These are phyloP conservation scores for Hestina assimilis DNA, from an alignment of 1,140 invertebrate genomes.

Conservation along the genomic window DNA sequence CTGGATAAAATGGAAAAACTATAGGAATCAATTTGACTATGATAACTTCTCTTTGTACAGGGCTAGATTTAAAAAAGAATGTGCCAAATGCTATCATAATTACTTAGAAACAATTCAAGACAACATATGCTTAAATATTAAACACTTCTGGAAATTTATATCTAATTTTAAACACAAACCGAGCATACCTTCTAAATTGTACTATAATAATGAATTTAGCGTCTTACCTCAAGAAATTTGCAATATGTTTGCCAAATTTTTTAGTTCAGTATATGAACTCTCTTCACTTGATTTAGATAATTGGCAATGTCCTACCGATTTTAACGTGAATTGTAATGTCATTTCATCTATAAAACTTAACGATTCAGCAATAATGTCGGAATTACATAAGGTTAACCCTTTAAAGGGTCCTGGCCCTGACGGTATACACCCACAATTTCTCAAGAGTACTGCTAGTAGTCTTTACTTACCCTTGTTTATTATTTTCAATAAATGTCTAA, in stretches of 20 bases:
- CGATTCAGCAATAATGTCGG: background rate
- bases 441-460: background rate
- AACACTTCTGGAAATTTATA: background rate
- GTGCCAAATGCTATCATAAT: slow-evolving; percentile 5
- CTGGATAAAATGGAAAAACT: slow-evolving; percentile 39
- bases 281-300: no score
- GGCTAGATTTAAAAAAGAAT: slow-evolving; percentile 20
- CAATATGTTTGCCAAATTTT: no score
- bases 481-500: background rate
- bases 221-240: no score
- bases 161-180: no score
- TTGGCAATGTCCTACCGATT: no score
- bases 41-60: slow-evolving; percentile 19
- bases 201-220: no score
- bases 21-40: slow-evolving; percentile 16
- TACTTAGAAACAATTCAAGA: slow-evolving; percentile 11
- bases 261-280: no score
- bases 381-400: background rate
- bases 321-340: background rate
- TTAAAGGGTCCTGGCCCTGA: background rate
- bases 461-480: background rate
- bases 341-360: background rate
- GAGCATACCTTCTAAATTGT: no score
- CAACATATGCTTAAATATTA: no score
- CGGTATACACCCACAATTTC: background rate